These are phyloP conservation scores for Melanotaenia parkinsoni DNA, from an alignment of 2,797 vertebrate species.

Conservation along the genomic window DNA sequence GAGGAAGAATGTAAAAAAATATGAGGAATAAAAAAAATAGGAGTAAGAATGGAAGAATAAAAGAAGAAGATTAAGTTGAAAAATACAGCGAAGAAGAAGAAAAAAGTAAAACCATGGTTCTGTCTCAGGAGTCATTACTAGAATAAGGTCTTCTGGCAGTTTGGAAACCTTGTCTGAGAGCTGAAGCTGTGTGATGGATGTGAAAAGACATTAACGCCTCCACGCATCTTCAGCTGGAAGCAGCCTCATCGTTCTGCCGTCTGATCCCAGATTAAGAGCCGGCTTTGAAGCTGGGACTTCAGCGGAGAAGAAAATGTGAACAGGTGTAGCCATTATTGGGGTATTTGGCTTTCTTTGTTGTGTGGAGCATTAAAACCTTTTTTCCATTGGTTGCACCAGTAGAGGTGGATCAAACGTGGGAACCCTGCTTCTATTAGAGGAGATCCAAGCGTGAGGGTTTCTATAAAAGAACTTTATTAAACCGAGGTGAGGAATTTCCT, in stretches of 20 bases:
- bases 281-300: conserved; percentile 51
- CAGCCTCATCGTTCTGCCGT: conserved; percentile 22
- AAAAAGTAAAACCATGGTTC: neutral
- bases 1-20: too few species aligned
- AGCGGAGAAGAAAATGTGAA: conserved; percentile 37
- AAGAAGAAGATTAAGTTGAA: too few species aligned
- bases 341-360: conserved; percentile 54
- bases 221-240: conserved; percentile 39
- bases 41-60: too few species aligned
- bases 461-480: conserved; percentile 51
- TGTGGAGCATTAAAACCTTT: neutral
- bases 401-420: conserved; percentile 54
- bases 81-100: too few species aligned
- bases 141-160: neutral
- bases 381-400: conserved; percentile 52
- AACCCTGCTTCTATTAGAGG: conserved; percentile 56
- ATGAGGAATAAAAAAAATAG: too few species aligned
- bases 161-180: neutral
- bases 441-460: conserved; percentile 52
- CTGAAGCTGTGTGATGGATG: conserved; percentile 23
- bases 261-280: conserved; percentile 63
- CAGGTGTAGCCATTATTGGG: conserved; percentile 47
- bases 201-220: conserved; percentile 35
- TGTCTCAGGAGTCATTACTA: neutral
- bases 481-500: conserved; percentile 57